A percentile compares a stretch with the other conserved stretches of the same genome.
Evolutionary conservation across 1,140 invertebrate species (phyloP).

Genomic region (Lucilia cuprina): DNA sequence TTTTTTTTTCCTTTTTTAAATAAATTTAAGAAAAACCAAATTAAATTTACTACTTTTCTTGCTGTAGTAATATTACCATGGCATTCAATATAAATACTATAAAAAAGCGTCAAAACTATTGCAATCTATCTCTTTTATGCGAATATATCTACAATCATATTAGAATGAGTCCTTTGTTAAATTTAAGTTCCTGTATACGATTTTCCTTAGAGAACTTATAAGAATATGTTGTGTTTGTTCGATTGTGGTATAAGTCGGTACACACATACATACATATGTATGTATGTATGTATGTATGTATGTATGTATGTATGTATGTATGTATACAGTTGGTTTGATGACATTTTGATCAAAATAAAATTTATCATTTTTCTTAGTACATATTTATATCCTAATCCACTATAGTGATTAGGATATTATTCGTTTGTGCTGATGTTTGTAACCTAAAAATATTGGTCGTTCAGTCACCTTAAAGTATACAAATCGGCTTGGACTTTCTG

Average conservation of each 20-base stretch:
- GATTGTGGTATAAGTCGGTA: neutral
- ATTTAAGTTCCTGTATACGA: no score
- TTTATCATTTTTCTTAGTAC: neutral
- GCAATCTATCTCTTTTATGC: neutral
- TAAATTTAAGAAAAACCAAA: neutral
- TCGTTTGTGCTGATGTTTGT: no score
- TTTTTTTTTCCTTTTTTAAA: neutral
- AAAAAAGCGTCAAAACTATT: neutral
- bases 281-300: no score
- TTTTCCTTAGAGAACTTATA: no score
- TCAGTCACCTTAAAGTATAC: no score
- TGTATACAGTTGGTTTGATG: neutral
- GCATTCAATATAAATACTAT: neutral
- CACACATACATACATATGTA: neutral
- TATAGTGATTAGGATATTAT: no score
- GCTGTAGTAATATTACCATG: neutral
- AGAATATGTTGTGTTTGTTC: no score
- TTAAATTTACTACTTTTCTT: neutral
- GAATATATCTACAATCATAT: neutral
- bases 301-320: no score
- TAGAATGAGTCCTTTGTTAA: neutral
- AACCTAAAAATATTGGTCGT: no score
- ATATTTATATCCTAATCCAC: no score
- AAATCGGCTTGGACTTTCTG: no score
- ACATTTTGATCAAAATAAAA: constrained; percentile 29